Evolutionary conservation across 2,797 vertebrate species (phyloP).

Genomic region (Girardinus metallicus): DNA sequence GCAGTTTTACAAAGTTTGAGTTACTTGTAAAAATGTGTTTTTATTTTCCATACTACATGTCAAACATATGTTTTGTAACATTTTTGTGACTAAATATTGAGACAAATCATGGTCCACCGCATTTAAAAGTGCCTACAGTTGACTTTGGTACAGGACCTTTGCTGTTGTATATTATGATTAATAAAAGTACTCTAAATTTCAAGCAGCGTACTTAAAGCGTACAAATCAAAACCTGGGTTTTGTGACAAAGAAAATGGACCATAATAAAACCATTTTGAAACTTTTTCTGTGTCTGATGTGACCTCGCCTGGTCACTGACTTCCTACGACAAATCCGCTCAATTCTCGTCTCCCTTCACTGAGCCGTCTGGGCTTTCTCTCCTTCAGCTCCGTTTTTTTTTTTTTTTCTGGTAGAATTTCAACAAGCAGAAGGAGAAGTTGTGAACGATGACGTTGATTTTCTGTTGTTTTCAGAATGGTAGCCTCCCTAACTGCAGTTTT

Average conservation of each 20-base stretch:
- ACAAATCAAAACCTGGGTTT: not conserved
- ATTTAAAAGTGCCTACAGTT: not conserved
- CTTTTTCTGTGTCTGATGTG: not conserved
- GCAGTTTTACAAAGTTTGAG: slow-evolving; percentile 1
- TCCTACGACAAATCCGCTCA: not conserved
- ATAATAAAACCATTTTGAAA: not conserved
- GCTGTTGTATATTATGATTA: not conserved
- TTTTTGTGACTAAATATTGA: not conserved
- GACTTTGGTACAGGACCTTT: no score
- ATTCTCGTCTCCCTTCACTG: not conserved
- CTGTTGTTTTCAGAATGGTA: no score
- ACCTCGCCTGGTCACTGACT: not conserved
- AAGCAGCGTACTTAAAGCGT: not conserved
- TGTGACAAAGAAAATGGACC: not conserved
- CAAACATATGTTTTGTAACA: not conserved
- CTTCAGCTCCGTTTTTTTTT: not conserved
- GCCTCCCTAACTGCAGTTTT: no score
- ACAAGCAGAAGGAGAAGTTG: not conserved
- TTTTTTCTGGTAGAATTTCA: not conserved
- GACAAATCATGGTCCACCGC: not conserved
- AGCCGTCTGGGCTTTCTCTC: not conserved
- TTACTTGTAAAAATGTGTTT: not conserved
- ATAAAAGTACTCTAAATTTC: not conserved
- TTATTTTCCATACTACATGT: not conserved
- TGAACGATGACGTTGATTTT: not conserved